Evolutionary conservation across 1,140 invertebrate genomes (phyloP).

Genomic region (Ips typographus): DNA sequence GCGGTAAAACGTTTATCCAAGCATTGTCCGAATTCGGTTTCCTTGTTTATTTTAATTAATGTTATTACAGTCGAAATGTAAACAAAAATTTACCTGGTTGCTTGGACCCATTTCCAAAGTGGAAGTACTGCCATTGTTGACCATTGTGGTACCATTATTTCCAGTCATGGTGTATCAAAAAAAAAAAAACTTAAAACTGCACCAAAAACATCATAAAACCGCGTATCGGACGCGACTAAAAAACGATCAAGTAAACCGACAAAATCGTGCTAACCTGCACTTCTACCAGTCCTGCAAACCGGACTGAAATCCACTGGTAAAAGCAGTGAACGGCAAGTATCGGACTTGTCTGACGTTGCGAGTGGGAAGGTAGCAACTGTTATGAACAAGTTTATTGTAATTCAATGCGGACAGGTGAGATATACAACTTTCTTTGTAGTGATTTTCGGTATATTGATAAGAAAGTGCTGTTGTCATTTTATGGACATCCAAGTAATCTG

Average conservation of each 20-base stretch:
- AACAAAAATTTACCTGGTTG: slow-evolving; percentile 41
- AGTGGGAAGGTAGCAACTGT: slow-evolving; percentile 8
- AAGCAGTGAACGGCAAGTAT: background rate
- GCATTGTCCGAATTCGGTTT: no score
- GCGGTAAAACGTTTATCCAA: no score
- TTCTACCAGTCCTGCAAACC: slow-evolving; percentile 10
- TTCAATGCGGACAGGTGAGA: background rate
- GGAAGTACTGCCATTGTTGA: slow-evolving; percentile 40
- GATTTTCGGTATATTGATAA: background rate
- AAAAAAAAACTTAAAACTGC: slow-evolving; percentile 9
- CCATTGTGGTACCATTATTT: slow-evolving; percentile 32
- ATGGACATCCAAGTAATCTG: background rate
- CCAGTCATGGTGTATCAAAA: slow-evolving; percentile 9
- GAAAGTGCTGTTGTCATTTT: background rate
- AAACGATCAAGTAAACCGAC: background rate
- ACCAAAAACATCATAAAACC: slow-evolving; percentile 6
- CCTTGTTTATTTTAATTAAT: no score
- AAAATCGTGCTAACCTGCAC: slow-evolving; percentile 2
- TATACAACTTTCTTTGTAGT: background rate
- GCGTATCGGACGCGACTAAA: background rate
- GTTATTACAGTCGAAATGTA: no score
- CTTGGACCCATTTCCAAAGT: slow-evolving; percentile 47
- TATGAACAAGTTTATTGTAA: background rate
- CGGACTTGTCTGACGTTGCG: background rate
- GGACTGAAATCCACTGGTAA: slow-evolving; percentile 15